Evolutionary conservation across 2,888 invertebrate species (phyloP).

Genomic region (Lithophane socia): DNA sequence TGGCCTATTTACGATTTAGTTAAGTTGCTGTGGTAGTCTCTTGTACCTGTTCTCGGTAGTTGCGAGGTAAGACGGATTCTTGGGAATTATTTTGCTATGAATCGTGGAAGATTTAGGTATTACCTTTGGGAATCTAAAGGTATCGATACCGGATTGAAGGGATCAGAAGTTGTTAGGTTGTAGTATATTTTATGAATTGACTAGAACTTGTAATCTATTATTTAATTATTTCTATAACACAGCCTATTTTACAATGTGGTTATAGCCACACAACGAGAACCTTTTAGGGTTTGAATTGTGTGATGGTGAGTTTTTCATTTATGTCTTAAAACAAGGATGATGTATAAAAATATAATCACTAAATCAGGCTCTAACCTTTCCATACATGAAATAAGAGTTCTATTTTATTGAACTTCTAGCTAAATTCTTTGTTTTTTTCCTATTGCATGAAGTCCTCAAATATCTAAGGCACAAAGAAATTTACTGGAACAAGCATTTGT

Average conservation of each 20-base stretch:
- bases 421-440: not conserved
- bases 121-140: conserved; percentile 5
- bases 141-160: not conserved
- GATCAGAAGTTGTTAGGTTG: not conserved
- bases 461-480: not conserved
- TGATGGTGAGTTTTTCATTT: not conserved
- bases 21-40: conserved; percentile 48
- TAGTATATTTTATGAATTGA: conserved; percentile 1
- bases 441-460: not conserved
- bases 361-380: not conserved
- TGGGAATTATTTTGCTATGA: conserved; percentile 15
- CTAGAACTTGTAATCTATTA: not conserved
- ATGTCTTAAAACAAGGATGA: too few relatives aligned
- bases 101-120: not conserved
- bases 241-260: not conserved
- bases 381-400: too few relatives aligned
- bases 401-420: too few relatives aligned
- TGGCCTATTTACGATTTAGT: conserved; percentile 70
- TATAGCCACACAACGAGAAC: not conserved
- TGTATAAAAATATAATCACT: not conserved
- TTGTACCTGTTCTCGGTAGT: conserved; percentile 38
- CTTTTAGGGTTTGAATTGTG: not conserved
- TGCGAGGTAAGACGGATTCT: conserved; percentile 6
- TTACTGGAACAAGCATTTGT: not conserved
- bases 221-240: not conserved